A percentile compares a stretch with the other conserved stretches of the same genome.
Conservation (phyloP, 2,888 invertebrate genomes). For the Nudaria mundana region DNA sequence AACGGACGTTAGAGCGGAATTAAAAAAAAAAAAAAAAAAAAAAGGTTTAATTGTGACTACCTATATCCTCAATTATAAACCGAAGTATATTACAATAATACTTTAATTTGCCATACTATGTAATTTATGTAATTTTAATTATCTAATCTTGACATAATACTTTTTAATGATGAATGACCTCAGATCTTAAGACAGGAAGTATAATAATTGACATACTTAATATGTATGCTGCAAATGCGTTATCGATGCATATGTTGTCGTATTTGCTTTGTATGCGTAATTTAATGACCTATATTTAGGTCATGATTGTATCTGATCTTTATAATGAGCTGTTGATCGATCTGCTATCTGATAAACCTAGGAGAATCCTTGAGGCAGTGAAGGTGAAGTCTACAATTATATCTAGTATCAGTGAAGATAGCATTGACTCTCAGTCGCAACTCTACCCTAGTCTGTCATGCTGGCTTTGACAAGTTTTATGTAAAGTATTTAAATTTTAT, state of each 20-base stretch:
- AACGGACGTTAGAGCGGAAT: too few species aligned
- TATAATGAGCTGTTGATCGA: neutral
- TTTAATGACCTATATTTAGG: conserved; percentile 13
- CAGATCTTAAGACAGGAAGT: conserved; percentile 13
- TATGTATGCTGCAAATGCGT: conserved; percentile 1
- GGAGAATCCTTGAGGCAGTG: too few species aligned
- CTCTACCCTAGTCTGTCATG: too few species aligned
- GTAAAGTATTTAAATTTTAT: too few species aligned
- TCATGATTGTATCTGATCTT: conserved; percentile 2
- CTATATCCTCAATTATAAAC: too few species aligned
- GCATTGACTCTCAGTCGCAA: too few species aligned
- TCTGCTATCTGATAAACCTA: conserved; percentile 4
- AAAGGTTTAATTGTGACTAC: too few species aligned
- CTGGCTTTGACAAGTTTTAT: too few species aligned
- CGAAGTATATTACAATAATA: too few species aligned
- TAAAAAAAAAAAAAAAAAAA: too few species aligned
- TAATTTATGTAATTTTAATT: conserved; percentile 1
- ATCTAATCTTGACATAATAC: conserved; percentile 5
- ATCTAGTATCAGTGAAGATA: too few species aligned
- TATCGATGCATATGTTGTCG: neutral
- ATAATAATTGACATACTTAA: conserved; percentile 9
- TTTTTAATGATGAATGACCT: conserved; percentile 15
- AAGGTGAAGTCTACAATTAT: too few species aligned
- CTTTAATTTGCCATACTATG: neutral
- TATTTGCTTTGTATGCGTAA: conserved; percentile 11